Percentiles rank a stretch among this genome's conserved stretches.
Conservation (phyloP, 2,113 vertebrate species). For the Phalacrocorax pelagicus region DNA sequence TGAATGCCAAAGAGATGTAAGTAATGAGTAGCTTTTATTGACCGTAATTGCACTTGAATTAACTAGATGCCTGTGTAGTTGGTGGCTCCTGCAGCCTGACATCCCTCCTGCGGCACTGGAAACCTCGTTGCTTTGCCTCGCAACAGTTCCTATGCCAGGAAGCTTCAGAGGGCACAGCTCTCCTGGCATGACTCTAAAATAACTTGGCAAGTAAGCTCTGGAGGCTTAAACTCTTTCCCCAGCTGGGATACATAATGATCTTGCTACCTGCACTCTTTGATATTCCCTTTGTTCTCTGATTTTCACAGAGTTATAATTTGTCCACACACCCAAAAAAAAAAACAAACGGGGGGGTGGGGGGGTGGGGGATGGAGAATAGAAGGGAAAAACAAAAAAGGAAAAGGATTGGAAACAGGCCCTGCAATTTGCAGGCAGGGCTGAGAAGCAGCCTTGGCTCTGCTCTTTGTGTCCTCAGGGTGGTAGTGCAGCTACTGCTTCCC, state of each 20-base stretch:
- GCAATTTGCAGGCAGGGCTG: neutral
- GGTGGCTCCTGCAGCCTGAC: conserved; percentile 27
- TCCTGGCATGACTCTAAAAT: conserved; percentile 9
- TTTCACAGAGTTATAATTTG: neutral
- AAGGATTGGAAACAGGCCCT: neutral
- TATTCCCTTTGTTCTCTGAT: conserved; percentile 35
- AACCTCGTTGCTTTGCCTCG: neutral
- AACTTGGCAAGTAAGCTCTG: neutral
- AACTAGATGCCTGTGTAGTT: neutral
- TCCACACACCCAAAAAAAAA: neutral
- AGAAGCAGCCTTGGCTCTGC: neutral
- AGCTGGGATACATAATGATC: conserved; percentile 12
- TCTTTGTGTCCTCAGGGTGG: conserved; percentile 37
- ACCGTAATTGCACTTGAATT: neutral
- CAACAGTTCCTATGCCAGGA: conserved; percentile 19
- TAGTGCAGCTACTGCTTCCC: conserved; percentile 28
- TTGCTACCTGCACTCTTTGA: conserved; percentile 22
- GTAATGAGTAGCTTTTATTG: neutral
- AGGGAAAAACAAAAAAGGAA: neutral
- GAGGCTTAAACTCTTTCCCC: conserved; percentile 17
- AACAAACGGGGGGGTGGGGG: rapidly evolving
- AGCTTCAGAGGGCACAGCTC: conserved; percentile 34
- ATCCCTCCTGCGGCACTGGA: neutral
- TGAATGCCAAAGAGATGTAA: neutral
- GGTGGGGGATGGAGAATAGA: neutral